phyloP scores from a whole-genome alignment of 2,113 vertebrate species.

The Ptyas mucosa region DNA sequence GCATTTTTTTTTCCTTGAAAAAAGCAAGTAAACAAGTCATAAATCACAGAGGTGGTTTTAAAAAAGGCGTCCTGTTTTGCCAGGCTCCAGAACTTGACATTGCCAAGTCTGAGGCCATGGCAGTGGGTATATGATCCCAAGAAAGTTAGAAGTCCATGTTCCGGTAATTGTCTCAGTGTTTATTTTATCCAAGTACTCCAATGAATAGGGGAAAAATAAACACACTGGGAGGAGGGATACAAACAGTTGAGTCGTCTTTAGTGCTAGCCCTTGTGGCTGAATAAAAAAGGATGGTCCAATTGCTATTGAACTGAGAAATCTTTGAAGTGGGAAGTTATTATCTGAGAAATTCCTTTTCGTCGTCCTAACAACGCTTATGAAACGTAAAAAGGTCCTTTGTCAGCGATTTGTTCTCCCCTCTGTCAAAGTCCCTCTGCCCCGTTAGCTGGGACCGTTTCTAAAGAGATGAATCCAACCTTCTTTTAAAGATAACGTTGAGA shows the following conservation, averaged over 20 bases:
- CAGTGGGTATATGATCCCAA: conserved; percentile 62
- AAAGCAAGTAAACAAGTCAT: not conserved
- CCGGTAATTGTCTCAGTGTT: conserved; percentile 92
- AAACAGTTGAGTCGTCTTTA: conserved; percentile 88
- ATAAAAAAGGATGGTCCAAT: conserved; percentile 88
- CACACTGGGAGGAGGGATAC: conserved; percentile 78
- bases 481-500: conserved; percentile 69
- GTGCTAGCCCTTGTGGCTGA: conserved; percentile 85
- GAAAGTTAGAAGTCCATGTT: conserved; percentile 83
- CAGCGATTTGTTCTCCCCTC: conserved; percentile 91
- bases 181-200: conserved; percentile 84
- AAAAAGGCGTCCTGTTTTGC: conserved; percentile 7
- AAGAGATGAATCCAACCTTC: conserved; percentile 79
- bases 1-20: not conserved
- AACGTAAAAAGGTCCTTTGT: conserved; percentile 95
- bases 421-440: conserved; percentile 79
- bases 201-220: conserved; percentile 87
- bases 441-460: conserved; percentile 81
- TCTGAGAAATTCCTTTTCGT: conserved; percentile 94
- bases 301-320: conserved; percentile 91
- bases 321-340: conserved; percentile 98
- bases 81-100: conserved; percentile 54
- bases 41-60: not conserved
- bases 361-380: conserved; percentile 96
- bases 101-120: conserved; percentile 61